Evolutionary conservation across 2,888 invertebrate genomes (phyloP).

Genomic region (Phortica okadai): DNA sequence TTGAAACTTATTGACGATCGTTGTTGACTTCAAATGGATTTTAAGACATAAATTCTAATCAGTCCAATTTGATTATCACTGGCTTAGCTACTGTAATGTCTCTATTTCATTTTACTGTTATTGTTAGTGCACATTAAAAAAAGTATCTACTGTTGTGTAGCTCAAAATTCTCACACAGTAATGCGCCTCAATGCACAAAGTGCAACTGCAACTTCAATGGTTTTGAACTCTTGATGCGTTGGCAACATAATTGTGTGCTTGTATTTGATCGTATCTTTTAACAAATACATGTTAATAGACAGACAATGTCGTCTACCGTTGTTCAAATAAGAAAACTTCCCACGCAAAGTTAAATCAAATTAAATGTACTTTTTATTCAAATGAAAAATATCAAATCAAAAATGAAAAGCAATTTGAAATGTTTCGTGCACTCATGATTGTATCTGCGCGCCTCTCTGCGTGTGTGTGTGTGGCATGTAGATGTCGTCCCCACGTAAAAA

Average conservation of each 20-base stretch:
- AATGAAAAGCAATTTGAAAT: conserved; percentile 40
- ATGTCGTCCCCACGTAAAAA: conserved; percentile 42
- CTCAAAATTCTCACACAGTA: background rate
- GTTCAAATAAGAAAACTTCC: conserved; percentile 40
- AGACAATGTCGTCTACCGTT: conserved; percentile 21
- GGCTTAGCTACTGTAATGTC: background rate
- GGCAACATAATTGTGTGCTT: conserved; percentile 8
- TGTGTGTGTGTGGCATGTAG: conserved; percentile 16
- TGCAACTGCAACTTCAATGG: background rate
- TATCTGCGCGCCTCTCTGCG: conserved; percentile 2
- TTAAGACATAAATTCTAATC: conserved; percentile 48
- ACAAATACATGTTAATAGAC: conserved; percentile 1
- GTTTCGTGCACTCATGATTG: conserved; percentile 26
- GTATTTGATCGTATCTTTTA: conserved; percentile 7
- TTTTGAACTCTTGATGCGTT: conserved; percentile 20
- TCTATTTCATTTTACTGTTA: conserved; percentile 5
- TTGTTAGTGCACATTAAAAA: background rate
- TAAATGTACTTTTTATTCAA: conserved; percentile 56
- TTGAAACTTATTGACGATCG: background rate
- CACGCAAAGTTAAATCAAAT: conserved; percentile 46
- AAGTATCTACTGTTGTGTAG: background rate
- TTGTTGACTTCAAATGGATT: conserved; percentile 21
- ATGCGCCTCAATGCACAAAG: conserved; percentile 3
- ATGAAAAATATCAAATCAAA: conserved; percentile 41
- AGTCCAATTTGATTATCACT: conserved; percentile 10